phyloP scores from a whole-genome alignment of 2,888 invertebrate genomes.

The Cosmorhoe ocellata region DNA sequence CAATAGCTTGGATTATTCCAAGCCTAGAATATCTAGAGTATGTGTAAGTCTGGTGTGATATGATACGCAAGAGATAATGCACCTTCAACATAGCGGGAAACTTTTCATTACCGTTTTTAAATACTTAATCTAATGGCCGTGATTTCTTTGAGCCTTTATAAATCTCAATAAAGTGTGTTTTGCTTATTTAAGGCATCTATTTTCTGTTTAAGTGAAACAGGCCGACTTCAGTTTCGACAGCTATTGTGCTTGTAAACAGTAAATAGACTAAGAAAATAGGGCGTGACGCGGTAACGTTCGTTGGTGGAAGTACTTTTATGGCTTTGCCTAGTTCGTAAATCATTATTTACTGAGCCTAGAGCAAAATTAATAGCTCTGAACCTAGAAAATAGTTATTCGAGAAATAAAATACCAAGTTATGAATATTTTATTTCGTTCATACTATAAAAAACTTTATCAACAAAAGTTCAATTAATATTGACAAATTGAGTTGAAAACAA shows the following conservation, averaged over 20 bases:
- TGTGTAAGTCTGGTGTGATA: too few relatives aligned
- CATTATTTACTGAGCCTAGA: constrained; percentile 1
- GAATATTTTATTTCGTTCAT: background rate
- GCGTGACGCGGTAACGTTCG: constrained; percentile 5
- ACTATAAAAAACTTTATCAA: too few relatives aligned
- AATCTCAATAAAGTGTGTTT: background rate
- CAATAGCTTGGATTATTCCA: too few relatives aligned
- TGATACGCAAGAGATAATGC: too few relatives aligned
- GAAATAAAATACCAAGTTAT: too few relatives aligned
- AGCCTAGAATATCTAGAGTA: too few relatives aligned
- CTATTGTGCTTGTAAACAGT: constrained; percentile 15
- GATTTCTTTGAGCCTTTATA: background rate
- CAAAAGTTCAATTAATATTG: too few relatives aligned
- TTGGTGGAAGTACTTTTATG: constrained; percentile 5
- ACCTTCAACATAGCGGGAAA: too few relatives aligned
- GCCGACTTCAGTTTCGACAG: background rate
- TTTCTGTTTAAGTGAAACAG: constrained; percentile 1
- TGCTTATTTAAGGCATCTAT: background rate
- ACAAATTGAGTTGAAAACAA: too few relatives aligned
- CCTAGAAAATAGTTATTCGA: too few relatives aligned
- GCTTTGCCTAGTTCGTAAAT: background rate
- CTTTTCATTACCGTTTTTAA: too few relatives aligned
- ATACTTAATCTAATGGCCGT: too few relatives aligned
- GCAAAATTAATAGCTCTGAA: background rate
- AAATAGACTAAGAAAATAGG: constrained; percentile 18